Base-by-base conservation (phyloP, 2,113 vertebrate species). In the Archilochus colubris region DNA sequence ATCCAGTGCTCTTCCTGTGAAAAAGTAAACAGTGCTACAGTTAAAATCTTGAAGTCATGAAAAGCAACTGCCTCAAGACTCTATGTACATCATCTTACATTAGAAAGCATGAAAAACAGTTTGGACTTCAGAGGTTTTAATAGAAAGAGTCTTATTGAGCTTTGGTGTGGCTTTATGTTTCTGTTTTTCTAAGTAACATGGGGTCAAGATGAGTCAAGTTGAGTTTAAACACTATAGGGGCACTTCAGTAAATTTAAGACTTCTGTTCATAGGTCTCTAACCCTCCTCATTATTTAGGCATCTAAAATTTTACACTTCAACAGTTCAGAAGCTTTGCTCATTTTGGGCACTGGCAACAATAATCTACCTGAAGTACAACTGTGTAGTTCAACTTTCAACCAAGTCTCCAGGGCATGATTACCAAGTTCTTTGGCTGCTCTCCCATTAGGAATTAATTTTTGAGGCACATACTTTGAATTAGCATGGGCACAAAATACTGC, bases 351-450 rank as follows among this genome's bases (percentile, higher is more conserved):
- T 69, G 54, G 67, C 67, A 93, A 62, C 79, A 93, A 82, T 53
- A 89, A 80, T 7, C 19, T 59, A 86, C 36, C 36, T 83, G 69
- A 82, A 95, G 82, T 58, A 73, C 28, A 89, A 82, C 22, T 6
- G 8, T 20, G 54, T 44, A 62, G 58, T 64, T 82, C 78, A 88
- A 54, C 85, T 85, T 81, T 46, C 75, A 87, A 91, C 44, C 36
- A 82, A 89, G 30, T n/a, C 88, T 76, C 14, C 58, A 88, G 66
- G 87, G 51, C 50, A 85, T 15, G 21, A 89, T 70, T 73, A 30
- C 61, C 70, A 76, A 61, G 70, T 54, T 92, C 66, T 68, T 82
- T 53, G 57, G 57, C 62, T 87, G 38, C 61, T 91, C n/a, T 88
- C 10, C 33, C 44, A 38, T 61, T 48, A 53, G 12, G 40, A 79